phyloP scores from a whole-genome alignment of 2,797 vertebrate species.

The Nothura maculosa region DNA sequence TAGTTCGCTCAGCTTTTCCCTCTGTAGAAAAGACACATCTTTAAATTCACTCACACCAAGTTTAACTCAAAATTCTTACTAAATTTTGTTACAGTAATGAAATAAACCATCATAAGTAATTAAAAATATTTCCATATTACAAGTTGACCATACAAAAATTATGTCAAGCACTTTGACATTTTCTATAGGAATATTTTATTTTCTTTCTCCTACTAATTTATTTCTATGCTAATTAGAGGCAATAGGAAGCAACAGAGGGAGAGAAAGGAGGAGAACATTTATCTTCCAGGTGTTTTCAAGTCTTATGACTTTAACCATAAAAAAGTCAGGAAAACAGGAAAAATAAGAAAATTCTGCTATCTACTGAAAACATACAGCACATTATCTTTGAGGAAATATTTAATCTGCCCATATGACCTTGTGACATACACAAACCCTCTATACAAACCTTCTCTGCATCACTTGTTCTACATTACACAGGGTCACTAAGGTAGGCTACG shows the following conservation, averaged over 20 bases:
- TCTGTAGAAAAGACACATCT: not conserved
- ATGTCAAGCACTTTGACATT: too few species aligned
- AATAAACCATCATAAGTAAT: not conserved
- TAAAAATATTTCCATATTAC: not conserved
- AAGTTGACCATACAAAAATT: too few species aligned
- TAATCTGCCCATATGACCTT: not conserved
- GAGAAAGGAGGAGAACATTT: not conserved
- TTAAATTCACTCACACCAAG: not conserved
- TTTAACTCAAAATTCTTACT: not conserved
- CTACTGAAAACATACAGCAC: not conserved
- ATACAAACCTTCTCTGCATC: not conserved
- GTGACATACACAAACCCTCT: not conserved
- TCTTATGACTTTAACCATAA: not conserved
- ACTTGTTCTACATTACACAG: not conserved
- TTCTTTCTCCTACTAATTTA: too few species aligned
- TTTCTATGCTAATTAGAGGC: too few species aligned
- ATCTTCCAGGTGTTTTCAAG: not conserved
- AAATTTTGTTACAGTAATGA: not conserved
- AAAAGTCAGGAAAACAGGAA: not conserved
- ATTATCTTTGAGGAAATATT: not conserved
- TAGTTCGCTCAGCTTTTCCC: not conserved
- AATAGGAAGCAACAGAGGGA: too few species aligned
- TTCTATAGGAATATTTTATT: too few species aligned
- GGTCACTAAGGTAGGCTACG: not conserved
- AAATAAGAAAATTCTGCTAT: not conserved